Conservation (phyloP, 2,113 vertebrate genomes). For the Corythornis vintsioides region DNA sequence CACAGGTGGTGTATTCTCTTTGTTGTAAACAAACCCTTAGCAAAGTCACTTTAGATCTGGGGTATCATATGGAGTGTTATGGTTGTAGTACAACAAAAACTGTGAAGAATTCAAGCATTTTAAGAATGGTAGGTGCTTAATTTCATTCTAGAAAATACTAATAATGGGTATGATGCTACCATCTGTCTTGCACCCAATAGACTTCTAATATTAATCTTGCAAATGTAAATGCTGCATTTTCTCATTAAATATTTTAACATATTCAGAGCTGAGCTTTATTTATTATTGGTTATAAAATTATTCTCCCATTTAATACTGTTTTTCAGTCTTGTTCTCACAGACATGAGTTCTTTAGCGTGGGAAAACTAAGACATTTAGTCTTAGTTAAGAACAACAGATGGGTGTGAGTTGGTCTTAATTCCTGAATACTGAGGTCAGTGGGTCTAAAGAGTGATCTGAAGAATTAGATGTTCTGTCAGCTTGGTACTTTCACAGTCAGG, state of each 20-base stretch:
- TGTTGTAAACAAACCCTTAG: neutral
- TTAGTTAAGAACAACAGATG: neutral
- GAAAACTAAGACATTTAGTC: neutral
- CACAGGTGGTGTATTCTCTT: slow-evolving; percentile 73
- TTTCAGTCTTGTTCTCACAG: neutral
- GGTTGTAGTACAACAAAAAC: too few relatives aligned
- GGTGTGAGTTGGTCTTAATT: neutral
- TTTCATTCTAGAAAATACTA: too few relatives aligned
- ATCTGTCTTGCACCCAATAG: too few relatives aligned
- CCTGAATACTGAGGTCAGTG: neutral
- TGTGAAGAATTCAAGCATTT: too few relatives aligned
- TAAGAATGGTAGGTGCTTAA: too few relatives aligned
- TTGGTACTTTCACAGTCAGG: neutral
- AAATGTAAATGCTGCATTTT: too few relatives aligned
- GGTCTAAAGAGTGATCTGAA: neutral
- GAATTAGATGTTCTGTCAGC: neutral
- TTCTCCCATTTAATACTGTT: neutral
- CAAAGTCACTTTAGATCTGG: neutral
- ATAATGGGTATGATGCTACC: too few relatives aligned
- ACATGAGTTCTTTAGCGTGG: neutral
- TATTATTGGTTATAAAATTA: too few relatives aligned
- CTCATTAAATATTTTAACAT: too few relatives aligned
- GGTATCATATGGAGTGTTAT: too few relatives aligned
- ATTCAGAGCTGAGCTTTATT: too few relatives aligned
- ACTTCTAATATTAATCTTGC: too few relatives aligned